phyloP scores from a whole-genome alignment of 2,113 vertebrate species.

The Hystrix cristata region DNA sequence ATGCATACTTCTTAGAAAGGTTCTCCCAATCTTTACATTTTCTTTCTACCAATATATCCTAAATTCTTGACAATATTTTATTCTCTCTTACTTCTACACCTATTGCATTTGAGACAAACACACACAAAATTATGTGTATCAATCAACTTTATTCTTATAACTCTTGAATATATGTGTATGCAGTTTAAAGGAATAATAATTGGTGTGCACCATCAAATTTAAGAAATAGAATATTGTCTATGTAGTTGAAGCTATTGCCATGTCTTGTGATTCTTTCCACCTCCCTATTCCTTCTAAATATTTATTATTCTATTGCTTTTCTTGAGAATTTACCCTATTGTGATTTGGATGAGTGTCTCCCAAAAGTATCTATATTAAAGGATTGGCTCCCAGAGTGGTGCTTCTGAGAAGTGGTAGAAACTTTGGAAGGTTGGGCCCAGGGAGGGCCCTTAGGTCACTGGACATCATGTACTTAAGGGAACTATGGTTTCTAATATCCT shows the following conservation, averaged over 20 bases:
- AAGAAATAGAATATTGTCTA: background rate
- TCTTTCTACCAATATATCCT: background rate
- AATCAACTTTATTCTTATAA: background rate
- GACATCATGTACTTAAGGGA: too few species aligned
- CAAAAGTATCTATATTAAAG: background rate
- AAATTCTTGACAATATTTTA: background rate
- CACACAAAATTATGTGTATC: background rate
- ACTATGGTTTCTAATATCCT: too few species aligned
- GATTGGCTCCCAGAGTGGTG: background rate
- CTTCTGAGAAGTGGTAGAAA: background rate
- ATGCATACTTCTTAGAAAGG: too few species aligned
- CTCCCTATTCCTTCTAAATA: background rate
- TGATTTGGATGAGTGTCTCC: background rate
- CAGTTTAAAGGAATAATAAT: background rate
- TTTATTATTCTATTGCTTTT: background rate
- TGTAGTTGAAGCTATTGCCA: background rate
- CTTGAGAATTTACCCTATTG: background rate
- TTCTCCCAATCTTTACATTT: background rate
- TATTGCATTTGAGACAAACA: conserved; percentile 40
- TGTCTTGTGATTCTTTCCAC: background rate
- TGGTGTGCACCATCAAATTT: background rate
- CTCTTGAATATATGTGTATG: background rate
- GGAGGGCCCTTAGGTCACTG: background rate
- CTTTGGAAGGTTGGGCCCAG: background rate
- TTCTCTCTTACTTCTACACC: conserved; percentile 21